Evolutionary conservation across 2,797 vertebrate species (phyloP), one percentile per base, ranked within the genome.

Genomic region (Telmatherina bonti): DNA sequence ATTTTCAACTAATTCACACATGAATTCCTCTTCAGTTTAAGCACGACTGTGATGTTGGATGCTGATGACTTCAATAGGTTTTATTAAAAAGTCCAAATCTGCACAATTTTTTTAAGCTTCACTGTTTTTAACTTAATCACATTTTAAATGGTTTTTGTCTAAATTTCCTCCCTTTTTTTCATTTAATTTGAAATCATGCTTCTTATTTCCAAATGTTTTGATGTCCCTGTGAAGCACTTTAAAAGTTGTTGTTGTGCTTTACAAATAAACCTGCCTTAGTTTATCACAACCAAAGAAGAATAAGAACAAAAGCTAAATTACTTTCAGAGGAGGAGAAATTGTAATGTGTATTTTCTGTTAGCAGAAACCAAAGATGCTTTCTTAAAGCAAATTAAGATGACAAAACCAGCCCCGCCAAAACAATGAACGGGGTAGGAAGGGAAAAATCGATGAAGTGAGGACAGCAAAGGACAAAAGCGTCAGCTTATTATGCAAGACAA

Each of bases 381-480:
- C 63, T 41, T n/a, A 49, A 35, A 35, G 60, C 7, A 49, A 47
- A 72, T 56, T 65, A 60, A 53, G 52, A 74, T 43, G 53, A 60
- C 53, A 63, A 51, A 74, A 26, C 58, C 29, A 0, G 9, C 27
- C 31, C 0, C 15, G 35, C 24, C 6, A 49, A 38, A 24, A 12
- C 49, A 11, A 26, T 24, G 47, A 38, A 20, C 11, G 49, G 8
- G 27, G 38, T 41, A 33, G 15, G 12, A 35, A 4, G 10, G 24
- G 31, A 45, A 26, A 24, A n/a, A n/a, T 49, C 24, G 20, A 62
- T 62, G 41, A 54, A 41, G 22, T 20, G 22, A 29, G 3, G 36
- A 67, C 43, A 38, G 52, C 1, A 5, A 51, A 36, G 54, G 27
- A 45, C 38, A 27, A 36, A 61, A 65, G 22, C 26, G 43, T 43